Conservation (phyloP, 2,797 vertebrate genomes). For the Eremophila alpestris region DNA sequence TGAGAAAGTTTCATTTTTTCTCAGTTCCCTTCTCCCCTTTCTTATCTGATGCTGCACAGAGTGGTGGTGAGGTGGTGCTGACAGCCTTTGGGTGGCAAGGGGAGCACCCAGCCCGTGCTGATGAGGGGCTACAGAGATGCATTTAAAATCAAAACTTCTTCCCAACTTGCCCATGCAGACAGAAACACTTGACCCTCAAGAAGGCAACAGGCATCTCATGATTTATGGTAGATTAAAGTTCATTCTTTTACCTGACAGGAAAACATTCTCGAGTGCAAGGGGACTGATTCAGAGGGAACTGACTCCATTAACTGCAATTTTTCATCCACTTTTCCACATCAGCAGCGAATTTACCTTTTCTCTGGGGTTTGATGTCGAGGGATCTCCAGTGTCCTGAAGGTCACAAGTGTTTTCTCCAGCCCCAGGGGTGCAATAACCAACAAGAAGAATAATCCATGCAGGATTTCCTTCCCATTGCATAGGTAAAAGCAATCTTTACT, state of each 20-base stretch:
- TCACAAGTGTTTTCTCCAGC: not conserved
- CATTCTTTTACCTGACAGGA: not conserved
- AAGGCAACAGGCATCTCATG: not conserved
- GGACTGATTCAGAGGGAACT: not conserved
- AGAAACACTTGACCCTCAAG: not conserved
- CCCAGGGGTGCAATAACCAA: rapidly evolving
- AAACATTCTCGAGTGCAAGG: not conserved
- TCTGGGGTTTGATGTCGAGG: rapidly evolving
- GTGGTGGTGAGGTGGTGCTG: too few species aligned
- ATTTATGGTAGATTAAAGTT: not conserved
- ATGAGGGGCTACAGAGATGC: not conserved
- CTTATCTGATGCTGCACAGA: not conserved
- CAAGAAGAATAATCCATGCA: not conserved
- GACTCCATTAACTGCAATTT: not conserved
- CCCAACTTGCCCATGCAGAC: not conserved
- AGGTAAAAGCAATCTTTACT: not conserved
- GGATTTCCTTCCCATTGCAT: not conserved
- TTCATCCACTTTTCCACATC: not conserved
- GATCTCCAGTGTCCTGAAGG: not conserved
- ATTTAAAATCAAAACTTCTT: not conserved
- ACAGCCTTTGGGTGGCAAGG: not conserved
- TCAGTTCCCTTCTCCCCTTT: not conserved
- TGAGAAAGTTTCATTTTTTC: not conserved
- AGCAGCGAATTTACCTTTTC: not conserved
- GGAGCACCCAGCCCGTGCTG: rapidly evolving